Conservation (phyloP, 2,888 invertebrate species). For the Macrosiphum euphorbiae region DNA sequence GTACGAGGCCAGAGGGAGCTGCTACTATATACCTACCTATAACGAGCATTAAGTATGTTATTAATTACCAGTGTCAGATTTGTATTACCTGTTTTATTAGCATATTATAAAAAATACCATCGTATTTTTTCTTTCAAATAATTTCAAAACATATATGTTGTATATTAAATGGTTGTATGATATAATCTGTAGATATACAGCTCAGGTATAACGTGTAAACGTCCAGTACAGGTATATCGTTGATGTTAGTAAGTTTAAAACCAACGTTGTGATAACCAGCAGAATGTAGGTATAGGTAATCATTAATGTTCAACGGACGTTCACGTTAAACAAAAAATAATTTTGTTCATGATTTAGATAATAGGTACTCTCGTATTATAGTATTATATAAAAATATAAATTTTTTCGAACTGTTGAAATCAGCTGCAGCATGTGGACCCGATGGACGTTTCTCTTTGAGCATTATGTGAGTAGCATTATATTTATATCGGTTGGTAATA, state of each 20-base stretch:
- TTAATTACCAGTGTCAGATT: background rate
- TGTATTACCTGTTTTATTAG: slow-evolving; percentile 7
- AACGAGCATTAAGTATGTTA: background rate
- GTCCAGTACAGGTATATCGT: background rate
- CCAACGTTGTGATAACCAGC: background rate
- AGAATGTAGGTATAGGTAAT: background rate
- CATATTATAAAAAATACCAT: background rate
- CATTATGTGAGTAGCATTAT: background rate
- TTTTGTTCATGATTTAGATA: background rate
- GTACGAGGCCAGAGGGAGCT: background rate
- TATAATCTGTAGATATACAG: background rate
- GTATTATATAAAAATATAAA: background rate
- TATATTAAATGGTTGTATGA: background rate
- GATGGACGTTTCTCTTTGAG: background rate
- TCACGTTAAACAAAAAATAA: background rate
- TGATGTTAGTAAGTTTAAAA: background rate
- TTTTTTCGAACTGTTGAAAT: background rate
- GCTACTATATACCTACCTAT: background rate
- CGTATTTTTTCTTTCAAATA: background rate
- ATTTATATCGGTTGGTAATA: background rate
- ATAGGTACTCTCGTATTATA: background rate
- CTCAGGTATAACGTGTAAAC: background rate
- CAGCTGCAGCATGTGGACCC: background rate
- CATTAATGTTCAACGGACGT: background rate
- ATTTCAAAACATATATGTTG: background rate